Conservation (phyloP, 1,140 invertebrate species). For the Drosophila serrata region DNA sequence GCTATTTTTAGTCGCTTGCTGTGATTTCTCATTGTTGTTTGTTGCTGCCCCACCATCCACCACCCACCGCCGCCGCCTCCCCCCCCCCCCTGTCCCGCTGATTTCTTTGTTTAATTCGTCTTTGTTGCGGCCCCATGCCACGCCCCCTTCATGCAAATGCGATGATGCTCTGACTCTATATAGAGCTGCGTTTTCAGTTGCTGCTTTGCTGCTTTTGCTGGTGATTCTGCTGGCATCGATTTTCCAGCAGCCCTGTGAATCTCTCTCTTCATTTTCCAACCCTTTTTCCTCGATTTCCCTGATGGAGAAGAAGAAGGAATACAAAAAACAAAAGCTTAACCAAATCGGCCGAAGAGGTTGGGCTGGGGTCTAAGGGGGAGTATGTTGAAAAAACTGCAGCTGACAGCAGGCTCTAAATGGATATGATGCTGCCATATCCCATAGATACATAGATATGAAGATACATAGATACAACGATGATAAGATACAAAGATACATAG, state of each 20-base stretch:
- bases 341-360: slow-evolving; percentile 8
- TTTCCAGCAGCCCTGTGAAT: slow-evolving; percentile 27
- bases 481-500: too few relatives aligned
- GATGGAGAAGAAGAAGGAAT: not conserved
- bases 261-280: slow-evolving; percentile 27
- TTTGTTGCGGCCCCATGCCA: slow-evolving; percentile 58
- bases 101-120: slow-evolving; percentile 81
- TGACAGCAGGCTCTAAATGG: not conserved
- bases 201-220: not conserved
- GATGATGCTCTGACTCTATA: slow-evolving; percentile 24
- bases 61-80: too few relatives aligned
- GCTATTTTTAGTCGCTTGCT: slow-evolving; percentile 78
- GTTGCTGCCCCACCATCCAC: slow-evolving; percentile 44
- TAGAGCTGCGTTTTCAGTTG: slow-evolving; percentile 41
- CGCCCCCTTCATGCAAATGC: slow-evolving; percentile 40
- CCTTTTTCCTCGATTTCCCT: slow-evolving; percentile 23
- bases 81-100: slow-evolving; percentile 23
- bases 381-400: not conserved
- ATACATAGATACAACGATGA: not conserved
- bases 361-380: not conserved
- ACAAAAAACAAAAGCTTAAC: slow-evolving; percentile 14
- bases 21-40: slow-evolving; percentile 79
- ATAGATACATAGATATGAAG: not conserved
- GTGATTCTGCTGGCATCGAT: slow-evolving; percentile 32
- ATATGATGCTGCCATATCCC: not conserved